phyloP scores from a whole-genome alignment of 2,888 invertebrate genomes.

The Athalia circularis region DNA sequence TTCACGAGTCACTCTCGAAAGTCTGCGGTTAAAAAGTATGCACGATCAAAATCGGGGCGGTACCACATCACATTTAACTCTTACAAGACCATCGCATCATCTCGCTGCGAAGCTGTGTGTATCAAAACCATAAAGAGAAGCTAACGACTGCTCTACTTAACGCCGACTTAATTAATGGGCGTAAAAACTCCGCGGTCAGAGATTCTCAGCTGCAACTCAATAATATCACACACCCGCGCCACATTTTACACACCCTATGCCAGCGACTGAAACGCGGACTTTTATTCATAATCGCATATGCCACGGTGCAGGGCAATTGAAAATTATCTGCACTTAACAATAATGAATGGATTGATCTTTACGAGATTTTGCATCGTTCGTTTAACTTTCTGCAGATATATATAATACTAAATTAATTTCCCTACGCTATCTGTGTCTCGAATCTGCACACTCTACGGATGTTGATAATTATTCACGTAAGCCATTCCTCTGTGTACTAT shows the following conservation, averaged over 20 bases:
- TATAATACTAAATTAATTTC: no score
- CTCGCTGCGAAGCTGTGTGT: neutral
- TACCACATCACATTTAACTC: neutral
- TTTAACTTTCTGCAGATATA: no score
- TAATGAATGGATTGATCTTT: no score
- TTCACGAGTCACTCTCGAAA: neutral
- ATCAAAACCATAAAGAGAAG: slow-evolving; percentile 31
- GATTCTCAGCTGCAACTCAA: slow-evolving; percentile 34
- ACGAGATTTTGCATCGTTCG: no score
- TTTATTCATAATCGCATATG: no score
- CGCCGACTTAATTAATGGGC: slow-evolving; percentile 46
- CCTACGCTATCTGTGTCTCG: no score
- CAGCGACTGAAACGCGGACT: no score
- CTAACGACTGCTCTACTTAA: slow-evolving; percentile 46
- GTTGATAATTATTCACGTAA: no score
- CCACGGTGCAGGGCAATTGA: no score
- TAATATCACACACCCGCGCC: neutral
- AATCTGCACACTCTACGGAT: no score
- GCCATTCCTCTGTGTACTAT: no score
- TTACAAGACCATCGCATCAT: slow-evolving; percentile 5
- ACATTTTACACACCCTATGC: neutral
- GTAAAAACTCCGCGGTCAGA: slow-evolving; percentile 29
- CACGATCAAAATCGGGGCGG: slow-evolving; percentile 20
- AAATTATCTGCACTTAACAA: no score
- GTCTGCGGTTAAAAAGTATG: neutral